Evolutionary conservation across 2,888 invertebrate species (phyloP).

Genomic region (Branchipolynoe longqiensis): DNA sequence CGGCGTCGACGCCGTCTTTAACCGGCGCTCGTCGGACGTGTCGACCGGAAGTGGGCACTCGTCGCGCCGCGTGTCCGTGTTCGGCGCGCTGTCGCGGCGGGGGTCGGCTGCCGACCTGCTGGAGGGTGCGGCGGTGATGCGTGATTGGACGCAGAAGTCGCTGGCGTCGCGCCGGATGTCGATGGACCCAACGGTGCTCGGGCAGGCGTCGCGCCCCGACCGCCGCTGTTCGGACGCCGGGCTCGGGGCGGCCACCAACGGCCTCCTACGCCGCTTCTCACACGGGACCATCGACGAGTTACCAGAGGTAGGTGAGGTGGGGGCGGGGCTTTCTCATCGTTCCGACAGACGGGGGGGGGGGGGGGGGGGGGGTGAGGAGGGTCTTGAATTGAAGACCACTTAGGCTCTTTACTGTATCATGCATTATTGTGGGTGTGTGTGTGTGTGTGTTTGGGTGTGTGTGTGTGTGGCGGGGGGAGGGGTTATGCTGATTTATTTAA

Average conservation of each 20-base stretch:
- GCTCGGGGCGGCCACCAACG: neutral
- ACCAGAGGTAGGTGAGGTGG: constrained; percentile 27
- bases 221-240: neutral
- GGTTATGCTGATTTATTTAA: too few species aligned
- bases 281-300: constrained; percentile 24
- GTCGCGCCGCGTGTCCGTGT: neutral
- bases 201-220: neutral
- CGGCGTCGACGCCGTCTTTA: constrained; percentile 2
- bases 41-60: neutral
- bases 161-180: constrained; percentile 12
- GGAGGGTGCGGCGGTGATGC: neutral
- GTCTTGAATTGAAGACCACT: too few species aligned
- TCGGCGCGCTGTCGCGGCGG: constrained; percentile 1
- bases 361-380: too few species aligned
- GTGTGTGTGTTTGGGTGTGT: too few species aligned
- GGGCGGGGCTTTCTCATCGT: too few species aligned
- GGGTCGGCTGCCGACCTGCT: neutral
- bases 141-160: neutral
- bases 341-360: too few species aligned
- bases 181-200: constrained; percentile 30
- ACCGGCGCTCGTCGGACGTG: constrained; percentile 6
- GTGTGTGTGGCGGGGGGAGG: too few species aligned
- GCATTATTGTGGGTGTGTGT: too few species aligned
- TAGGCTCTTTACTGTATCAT: too few species aligned
- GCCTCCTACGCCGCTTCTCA: neutral